Base-by-base conservation (phyloP, 2,888 invertebrate genomes). In the Spatulosminthurus flaviceps region DNA sequence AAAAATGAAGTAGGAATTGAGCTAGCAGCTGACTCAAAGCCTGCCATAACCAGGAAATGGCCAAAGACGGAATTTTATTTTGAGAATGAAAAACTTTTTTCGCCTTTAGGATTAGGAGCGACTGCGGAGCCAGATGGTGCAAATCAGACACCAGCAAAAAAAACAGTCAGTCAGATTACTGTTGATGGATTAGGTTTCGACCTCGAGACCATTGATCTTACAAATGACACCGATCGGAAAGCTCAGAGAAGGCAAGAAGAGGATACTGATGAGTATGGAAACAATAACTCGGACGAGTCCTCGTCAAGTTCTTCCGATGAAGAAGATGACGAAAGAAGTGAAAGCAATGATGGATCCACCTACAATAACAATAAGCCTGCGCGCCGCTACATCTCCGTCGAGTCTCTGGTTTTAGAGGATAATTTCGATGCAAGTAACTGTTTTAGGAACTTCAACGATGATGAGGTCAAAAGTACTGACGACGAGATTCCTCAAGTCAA, bases 401-500 rank as follows among this genome's bases (percentile, higher is more conserved):
- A 78, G 26, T 78, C 78, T 11, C 41, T 78, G 2, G 60, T 78
- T 22, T 61, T 78, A 0, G 71, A 78, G 34, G 78, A 78, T 19
- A 78, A 78, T 78, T 78, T 78, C 26, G 61, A 78, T 71, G 78
- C 78, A 0, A 60, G 51, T 9, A 24, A 22, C 16, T 51, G 22
- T 16, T 11, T 11, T 4, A 24, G 7, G 22, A 66, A 5, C 28
- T 21, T 66, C 22, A 66, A 29, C 19, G 24, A 19, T 19, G 13
- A 69, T 1, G 21, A 34, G 11, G 24, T 29, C 1, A 29, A 16
- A n/a, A 28, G 21, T 1, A 5, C 19, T 4, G 64, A 60, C 11
- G 77, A 70, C 5, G 77, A 77, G 34, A 70, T 77, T 21, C 77
- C 77, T n/a, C 70, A 78, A 34, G 78, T 78, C 0, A 78, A 77